Conservation (phyloP, 2,888 invertebrate species). For the Philhelius pedissequus region DNA sequence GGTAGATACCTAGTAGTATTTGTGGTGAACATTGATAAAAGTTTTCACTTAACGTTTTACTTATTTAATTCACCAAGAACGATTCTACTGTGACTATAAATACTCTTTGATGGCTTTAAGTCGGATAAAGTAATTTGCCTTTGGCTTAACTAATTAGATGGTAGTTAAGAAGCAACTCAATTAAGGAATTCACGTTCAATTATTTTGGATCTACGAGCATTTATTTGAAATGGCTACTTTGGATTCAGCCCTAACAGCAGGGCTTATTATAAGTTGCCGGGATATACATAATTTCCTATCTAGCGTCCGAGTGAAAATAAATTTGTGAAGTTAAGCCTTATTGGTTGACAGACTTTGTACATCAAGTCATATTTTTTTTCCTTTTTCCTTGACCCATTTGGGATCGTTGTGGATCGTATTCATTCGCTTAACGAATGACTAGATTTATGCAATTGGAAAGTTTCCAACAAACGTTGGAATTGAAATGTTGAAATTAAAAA, state of each 20-base stretch:
- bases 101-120: conserved; percentile 20
- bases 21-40: conserved; percentile 33
- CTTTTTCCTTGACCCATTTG: too few species aligned
- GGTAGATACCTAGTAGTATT: background rate
- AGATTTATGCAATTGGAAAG: too few species aligned
- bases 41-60: conserved; percentile 44
- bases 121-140: conserved; percentile 13
- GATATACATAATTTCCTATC: too few species aligned
- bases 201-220: background rate
- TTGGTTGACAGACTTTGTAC: too few species aligned
- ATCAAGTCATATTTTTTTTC: too few species aligned
- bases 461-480: too few species aligned
- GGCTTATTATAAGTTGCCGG: too few species aligned
- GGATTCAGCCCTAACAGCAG: background rate
- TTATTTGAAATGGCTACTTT: background rate
- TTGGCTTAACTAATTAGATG: conserved; percentile 51
- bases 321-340: too few species aligned
- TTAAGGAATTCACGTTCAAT: conserved; percentile 18
- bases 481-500: too few species aligned
- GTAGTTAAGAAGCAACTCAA: conserved; percentile 27
- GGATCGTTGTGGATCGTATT: too few species aligned
- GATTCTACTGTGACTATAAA: background rate
- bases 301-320: too few species aligned
- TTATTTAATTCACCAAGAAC: conserved; percentile 35
- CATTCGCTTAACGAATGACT: too few species aligned